Base-by-base conservation (phyloP, 1,140 invertebrate species). In the Pantala flavescens region DNA sequence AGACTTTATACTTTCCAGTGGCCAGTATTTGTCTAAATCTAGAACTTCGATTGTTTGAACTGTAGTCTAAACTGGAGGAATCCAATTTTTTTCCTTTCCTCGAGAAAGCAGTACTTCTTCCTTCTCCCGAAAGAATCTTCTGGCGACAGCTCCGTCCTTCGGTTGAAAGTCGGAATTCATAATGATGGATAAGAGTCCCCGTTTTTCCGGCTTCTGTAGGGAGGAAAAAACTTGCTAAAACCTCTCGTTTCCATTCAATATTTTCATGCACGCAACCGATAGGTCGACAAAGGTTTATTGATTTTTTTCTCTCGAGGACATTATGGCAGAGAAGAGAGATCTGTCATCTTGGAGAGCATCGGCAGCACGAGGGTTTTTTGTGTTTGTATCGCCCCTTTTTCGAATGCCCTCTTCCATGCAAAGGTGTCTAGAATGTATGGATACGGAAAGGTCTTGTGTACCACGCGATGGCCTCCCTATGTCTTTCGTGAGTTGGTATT, bases 241-340 rank as follows among this genome's bases (percentile, higher is more conserved):
- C 49, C 49, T 63, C 49, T 63, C 49, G 49, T 63, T 63, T 63
- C n/a, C 49, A 63, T 63, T 63, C 49, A 63, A 63, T 63, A 63
- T 63, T 63, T 63, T 63, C 49, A 12, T 63, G 49, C 49, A 63
- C 49, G 49, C 49, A 63, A 63, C 49, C 49, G 49, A 63, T 63
- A 63, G 49, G 49, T 63, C 49, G 49, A 63, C 49, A 63, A 63
- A 63, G 49, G 16, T 63, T 63, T 63, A 63, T 63, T 63, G 49
- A 63, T 63, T 63, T 63, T 63, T 63, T 63, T 63, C 49, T 16
- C 49, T 21, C 14, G 28, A 36, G 28, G 28, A 36, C 28, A 36
- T 36, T 36, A 36, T 36, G 28, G 28, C 28, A 36, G n/a, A 3
- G 49, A 21, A 63, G 49, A 63, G 49, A 63, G 49, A 63, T 63